These are phyloP conservation scores for Bothrops jararaca DNA, from an alignment of 2,113 vertebrate genomes.

Conservation along the genomic window DNA sequence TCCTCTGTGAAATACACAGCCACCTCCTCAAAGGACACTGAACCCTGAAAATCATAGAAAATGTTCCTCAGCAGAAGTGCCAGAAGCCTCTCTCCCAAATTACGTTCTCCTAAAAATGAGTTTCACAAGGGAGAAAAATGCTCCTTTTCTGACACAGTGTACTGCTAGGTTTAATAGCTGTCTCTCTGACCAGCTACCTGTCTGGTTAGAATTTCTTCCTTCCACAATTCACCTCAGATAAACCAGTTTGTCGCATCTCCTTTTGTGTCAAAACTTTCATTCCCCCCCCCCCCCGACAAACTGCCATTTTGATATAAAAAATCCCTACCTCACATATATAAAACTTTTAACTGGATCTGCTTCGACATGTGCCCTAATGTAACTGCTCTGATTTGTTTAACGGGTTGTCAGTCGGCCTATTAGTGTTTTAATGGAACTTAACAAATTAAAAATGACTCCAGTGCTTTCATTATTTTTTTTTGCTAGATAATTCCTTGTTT, in stretches of 20 bases:
- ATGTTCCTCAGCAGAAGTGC: neutral
- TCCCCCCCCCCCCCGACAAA: no score
- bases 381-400: neutral
- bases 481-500: no score
- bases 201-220: neutral
- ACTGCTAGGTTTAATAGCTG: neutral
- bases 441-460: no score
- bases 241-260: neutral
- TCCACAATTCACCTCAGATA: neutral
- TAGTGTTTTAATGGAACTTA: neutral
- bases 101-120: neutral
- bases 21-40: neutral
- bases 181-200: neutral
- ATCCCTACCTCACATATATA: neutral
- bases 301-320: neutral
- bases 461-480: no score
- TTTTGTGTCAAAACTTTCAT: neutral
- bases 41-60: neutral
- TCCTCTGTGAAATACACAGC: neutral
- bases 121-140: neutral
- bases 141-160: neutral
- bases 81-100: neutral
- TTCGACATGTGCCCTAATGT: neutral
- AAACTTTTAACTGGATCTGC: neutral
- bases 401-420: neutral